phyloP scores from a whole-genome alignment of 2,888 invertebrate genomes.

The Brenthis ino region DNA sequence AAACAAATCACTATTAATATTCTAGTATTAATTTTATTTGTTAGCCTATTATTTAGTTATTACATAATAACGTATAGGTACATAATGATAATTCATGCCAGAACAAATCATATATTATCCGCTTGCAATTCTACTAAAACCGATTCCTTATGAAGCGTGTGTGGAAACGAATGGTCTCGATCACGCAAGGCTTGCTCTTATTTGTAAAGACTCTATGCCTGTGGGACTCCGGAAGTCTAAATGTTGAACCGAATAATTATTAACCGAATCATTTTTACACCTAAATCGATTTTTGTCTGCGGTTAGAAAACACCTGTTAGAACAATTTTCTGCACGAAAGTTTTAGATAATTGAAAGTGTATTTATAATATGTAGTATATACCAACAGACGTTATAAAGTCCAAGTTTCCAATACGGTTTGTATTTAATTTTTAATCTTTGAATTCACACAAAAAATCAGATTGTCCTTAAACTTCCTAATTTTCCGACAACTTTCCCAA shows the following conservation, averaged over 20 bases:
- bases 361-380: not conserved
- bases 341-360: slow-evolving; percentile 5
- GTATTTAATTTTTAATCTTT: too few relatives aligned
- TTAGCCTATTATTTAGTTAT: too few relatives aligned
- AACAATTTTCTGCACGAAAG: slow-evolving; percentile 32
- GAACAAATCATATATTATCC: not conserved
- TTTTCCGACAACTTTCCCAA: too few relatives aligned
- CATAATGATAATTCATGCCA: not conserved
- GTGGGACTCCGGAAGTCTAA: slow-evolving; percentile 34
- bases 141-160: slow-evolving; percentile 29
- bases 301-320: slow-evolving; percentile 37
- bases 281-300: slow-evolving; percentile 34
- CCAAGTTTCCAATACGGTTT: too few relatives aligned
- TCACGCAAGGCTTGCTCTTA: slow-evolving; percentile 38
- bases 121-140: slow-evolving; percentile 16
- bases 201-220: slow-evolving; percentile 25
- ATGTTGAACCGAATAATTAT: slow-evolving; percentile 19
- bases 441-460: too few relatives aligned
- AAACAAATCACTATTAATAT: too few relatives aligned
- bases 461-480: too few relatives aligned
- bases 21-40: too few relatives aligned
- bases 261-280: slow-evolving; percentile 31
- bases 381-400: too few relatives aligned
- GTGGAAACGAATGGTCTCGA: slow-evolving; percentile 32
- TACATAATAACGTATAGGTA: not conserved